Base-by-base conservation (phyloP, 2,888 invertebrate species). In the Volucella zonaria region DNA sequence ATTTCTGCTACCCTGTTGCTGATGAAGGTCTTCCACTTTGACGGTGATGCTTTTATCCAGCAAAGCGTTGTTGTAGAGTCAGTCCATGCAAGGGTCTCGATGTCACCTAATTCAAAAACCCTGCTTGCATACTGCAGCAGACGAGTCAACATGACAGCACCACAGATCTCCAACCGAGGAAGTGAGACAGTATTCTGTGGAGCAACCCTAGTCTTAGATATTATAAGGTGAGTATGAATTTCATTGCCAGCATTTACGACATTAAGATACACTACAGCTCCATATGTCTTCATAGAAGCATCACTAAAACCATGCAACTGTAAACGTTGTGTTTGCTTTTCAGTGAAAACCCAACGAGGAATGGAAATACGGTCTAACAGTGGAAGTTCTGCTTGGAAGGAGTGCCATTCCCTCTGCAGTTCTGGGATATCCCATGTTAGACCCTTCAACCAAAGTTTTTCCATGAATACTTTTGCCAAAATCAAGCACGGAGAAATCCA, bases 181-280 rank as follows among this genome's bases (percentile, higher is more conserved):
- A 86, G 62, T 45, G 77, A 51, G 1, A 67, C 15, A 1, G 54
- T 49, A 11, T 75, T 75, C 1, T 73, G 6, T 10, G 75, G 83
- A 0, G 83, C 79, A 0, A 83, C 83, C 40, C 49, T 73, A 8
- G 68, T 61, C 43, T 83, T 83, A 10, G 79, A 40, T 23, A 73
- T 54, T 4, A 79, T 8, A 4, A 79, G 47, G 31, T 54, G 58
- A 6, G 40, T 61, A 4, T 42, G 49, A 31, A 15, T 40, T n/a
- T 12, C n/a, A 11, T 59, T 49, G 6, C 31, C 6, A 11, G 2
- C 10, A 11, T 59, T 23, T 14, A 51, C 10, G 15, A 73, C 54
- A 31, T 64, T 15, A 6, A 54, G 8, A 14, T 78, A 78, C 3
- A 70, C 59, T 11, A 15, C 77, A 12, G 70, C 77, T 2, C 47